A percentile compares a stretch with the other conserved stretches of the same genome.
Conservation (phyloP, 2,797 vertebrate species). For the Echeneis naucrates region DNA sequence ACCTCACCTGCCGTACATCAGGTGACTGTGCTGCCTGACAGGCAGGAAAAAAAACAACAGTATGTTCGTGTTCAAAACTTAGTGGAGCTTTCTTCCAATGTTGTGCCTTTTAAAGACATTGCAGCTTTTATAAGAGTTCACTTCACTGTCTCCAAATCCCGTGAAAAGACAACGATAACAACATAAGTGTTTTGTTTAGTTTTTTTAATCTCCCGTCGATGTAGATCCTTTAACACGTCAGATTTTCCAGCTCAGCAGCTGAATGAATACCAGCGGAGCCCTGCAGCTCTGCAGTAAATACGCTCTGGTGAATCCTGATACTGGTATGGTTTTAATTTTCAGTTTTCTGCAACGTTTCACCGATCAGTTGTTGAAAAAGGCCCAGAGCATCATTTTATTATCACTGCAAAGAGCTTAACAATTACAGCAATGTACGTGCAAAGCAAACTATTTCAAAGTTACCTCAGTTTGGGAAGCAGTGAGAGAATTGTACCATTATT, state of each 20-base stretch:
- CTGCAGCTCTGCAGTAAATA: neutral
- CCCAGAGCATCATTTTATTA: conserved; percentile 21
- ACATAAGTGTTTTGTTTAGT: too few species aligned
- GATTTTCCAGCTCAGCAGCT: conserved; percentile 6
- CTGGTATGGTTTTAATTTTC: conserved; percentile 33
- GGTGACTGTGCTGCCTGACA: neutral
- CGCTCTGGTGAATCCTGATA: conserved; percentile 2
- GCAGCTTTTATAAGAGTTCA: too few species aligned
- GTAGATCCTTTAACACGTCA: too few species aligned
- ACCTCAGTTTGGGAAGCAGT: neutral
- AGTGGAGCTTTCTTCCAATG: too few species aligned
- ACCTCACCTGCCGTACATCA: neutral
- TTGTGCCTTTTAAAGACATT: too few species aligned
- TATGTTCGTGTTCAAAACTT: too few species aligned
- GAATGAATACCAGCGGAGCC: neutral
- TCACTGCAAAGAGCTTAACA: neutral
- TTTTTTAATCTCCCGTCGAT: too few species aligned
- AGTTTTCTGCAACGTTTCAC: neutral
- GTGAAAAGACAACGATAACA: too few species aligned
- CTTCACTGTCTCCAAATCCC: too few species aligned
- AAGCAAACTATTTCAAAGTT: neutral
- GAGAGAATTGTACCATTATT: conserved; percentile 1
- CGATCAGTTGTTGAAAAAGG: conserved; percentile 22
- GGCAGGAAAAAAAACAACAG: too few species aligned
- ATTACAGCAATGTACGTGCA: conserved; percentile 1